phyloP scores from a whole-genome alignment of 1,140 invertebrate genomes.

The Drosophila biarmipes region DNA sequence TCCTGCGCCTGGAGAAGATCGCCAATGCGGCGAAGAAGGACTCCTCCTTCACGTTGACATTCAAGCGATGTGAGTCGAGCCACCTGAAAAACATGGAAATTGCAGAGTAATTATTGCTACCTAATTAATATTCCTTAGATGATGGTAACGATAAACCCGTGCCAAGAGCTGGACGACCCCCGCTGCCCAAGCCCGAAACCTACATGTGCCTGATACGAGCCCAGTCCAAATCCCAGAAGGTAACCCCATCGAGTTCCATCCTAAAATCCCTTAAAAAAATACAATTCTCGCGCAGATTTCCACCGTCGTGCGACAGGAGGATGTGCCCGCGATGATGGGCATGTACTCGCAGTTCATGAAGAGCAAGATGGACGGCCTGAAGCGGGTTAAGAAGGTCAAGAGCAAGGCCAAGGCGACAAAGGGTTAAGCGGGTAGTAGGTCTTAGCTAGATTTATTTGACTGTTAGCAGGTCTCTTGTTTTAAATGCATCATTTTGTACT shows the following conservation, averaged over 20 bases:
- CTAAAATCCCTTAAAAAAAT: background rate
- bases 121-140: slow-evolving; percentile 85
- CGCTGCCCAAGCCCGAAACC: slow-evolving; percentile 87
- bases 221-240: slow-evolving; percentile 89
- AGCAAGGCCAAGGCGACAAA: slow-evolving; percentile 88
- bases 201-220: slow-evolving; percentile 91
- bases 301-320: slow-evolving; percentile 91
- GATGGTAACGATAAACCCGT: slow-evolving; percentile 90
- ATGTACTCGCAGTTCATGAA: slow-evolving; percentile 92
- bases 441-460: slow-evolving; percentile 63
- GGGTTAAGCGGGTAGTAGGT: slow-evolving; percentile 48
- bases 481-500: slow-evolving; percentile 66
- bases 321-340: slow-evolving; percentile 93
- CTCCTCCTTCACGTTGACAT: slow-evolving; percentile 88
- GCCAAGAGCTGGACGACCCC: slow-evolving; percentile 87
- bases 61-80: slow-evolving; percentile 88
- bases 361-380: slow-evolving; percentile 93
- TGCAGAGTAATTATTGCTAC: slow-evolving; percentile 6
- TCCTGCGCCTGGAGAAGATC: slow-evolving; percentile 87
- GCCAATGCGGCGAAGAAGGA: slow-evolving; percentile 87
- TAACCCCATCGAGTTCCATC: background rate
- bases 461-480: slow-evolving; percentile 45
- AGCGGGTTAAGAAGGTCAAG: slow-evolving; percentile 92
- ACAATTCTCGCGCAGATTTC: slow-evolving; percentile 85
- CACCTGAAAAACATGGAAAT: slow-evolving; percentile 4